A percentile compares a stretch with the other conserved stretches of the same genome.
These are phyloP conservation scores for Agonopterix heracliana DNA, from an alignment of 2,888 invertebrate species.

Conservation along the genomic window DNA sequence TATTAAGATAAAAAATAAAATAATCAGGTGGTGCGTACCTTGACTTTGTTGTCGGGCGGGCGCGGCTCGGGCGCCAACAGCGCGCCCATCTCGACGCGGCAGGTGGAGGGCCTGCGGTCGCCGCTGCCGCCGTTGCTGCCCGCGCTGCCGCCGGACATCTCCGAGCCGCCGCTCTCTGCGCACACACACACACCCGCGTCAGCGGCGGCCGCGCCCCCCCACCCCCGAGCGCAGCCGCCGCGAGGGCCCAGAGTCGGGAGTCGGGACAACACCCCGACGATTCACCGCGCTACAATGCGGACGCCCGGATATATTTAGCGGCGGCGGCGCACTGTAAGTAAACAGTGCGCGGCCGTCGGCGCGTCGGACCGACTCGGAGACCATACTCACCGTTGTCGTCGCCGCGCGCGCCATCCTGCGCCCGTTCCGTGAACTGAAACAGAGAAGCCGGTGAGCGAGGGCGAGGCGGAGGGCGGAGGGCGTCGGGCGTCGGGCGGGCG, in stretches of 20 bases:
- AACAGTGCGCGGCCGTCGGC: slow-evolving; percentile 12
- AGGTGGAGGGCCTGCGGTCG: slow-evolving; percentile 60
- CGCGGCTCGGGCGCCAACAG: slow-evolving; percentile 81
- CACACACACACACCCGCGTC: slow-evolving; percentile 30
- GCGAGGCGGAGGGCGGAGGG: slow-evolving; percentile 7
- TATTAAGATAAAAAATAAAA: no score
- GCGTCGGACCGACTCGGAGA: slow-evolving; percentile 11
- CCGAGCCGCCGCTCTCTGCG: slow-evolving; percentile 52
- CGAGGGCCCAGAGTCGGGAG: slow-evolving; percentile 23
- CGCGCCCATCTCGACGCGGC: slow-evolving; percentile 78
- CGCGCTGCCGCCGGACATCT: slow-evolving; percentile 33
- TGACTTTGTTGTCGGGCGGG: slow-evolving; percentile 83
- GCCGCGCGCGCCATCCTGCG: slow-evolving; percentile 61
- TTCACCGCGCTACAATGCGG: slow-evolving; percentile 39
- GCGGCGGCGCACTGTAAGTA: slow-evolving; percentile 20
- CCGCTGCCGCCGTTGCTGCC: slow-evolving; percentile 23
- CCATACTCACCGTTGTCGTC: slow-evolving; percentile 54
- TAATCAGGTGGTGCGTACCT: slow-evolving; percentile 67
- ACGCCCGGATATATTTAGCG: slow-evolving; percentile 42
- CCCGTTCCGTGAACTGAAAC: slow-evolving; percentile 69
- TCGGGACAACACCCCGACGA: slow-evolving; percentile 35
- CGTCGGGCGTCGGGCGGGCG: slow-evolving; percentile 9
- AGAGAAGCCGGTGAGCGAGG: slow-evolving; percentile 14
- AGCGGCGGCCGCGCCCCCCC: slow-evolving; percentile 24
- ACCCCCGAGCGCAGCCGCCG: slow-evolving; percentile 13